A percentile compares a stretch with the other conserved stretches of the same genome.
Evolutionary conservation across 2,888 invertebrate species (phyloP).

Genomic region (Papilio gigon): DNA sequence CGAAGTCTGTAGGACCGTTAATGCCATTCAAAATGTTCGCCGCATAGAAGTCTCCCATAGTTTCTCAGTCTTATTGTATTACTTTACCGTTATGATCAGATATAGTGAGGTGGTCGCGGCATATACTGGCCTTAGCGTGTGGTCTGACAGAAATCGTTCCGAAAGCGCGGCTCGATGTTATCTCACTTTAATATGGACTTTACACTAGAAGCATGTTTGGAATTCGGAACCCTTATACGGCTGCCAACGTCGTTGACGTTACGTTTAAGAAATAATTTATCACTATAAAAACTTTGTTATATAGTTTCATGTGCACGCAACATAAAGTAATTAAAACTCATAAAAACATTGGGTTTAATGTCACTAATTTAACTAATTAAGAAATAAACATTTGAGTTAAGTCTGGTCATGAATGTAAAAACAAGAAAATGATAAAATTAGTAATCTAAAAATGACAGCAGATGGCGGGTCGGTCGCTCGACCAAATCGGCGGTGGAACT

Average conservation of each 20-base stretch:
- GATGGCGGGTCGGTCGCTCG: too few species aligned
- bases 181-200: slow-evolving; percentile 65
- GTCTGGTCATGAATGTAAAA: too few species aligned
- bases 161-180: slow-evolving; percentile 67
- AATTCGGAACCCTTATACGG: slow-evolving; percentile 48
- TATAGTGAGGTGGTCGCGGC: slow-evolving; percentile 46
- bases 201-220: slow-evolving; percentile 55
- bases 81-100: slow-evolving; percentile 45
- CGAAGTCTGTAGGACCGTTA: not conserved
- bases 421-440: too few species aligned
- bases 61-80: slow-evolving; percentile 9
- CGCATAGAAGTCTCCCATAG: slow-evolving; percentile 7
- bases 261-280: not conserved
- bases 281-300: not conserved
- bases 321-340: slow-evolving; percentile 2
- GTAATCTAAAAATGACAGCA: too few species aligned
- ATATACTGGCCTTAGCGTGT: slow-evolving; percentile 62
- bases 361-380: not conserved
- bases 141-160: slow-evolving; percentile 66
- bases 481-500: too few species aligned
- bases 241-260: slow-evolving; percentile 7
- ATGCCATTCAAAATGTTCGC: slow-evolving; percentile 1
- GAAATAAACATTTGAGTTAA: too few species aligned
- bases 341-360: not conserved
- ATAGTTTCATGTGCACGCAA: not conserved